These are phyloP conservation scores for Lacanobia oleracea DNA, from an alignment of 2,888 invertebrate genomes.

Conservation along the genomic window DNA sequence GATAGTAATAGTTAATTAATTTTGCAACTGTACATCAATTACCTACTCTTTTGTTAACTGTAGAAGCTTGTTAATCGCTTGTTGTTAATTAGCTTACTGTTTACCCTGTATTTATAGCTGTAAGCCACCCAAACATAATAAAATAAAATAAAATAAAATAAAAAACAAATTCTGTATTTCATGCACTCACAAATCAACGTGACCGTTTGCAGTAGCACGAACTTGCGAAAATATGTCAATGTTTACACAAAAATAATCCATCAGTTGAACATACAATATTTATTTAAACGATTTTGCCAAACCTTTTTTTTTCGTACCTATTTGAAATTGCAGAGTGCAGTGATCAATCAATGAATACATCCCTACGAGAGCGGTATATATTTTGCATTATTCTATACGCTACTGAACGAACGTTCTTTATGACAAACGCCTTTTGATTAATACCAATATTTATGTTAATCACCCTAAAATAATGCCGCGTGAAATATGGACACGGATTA, in stretches of 20 bases:
- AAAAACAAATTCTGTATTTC: not conserved
- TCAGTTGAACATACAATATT: slow-evolving; percentile 19
- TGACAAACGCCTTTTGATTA: not conserved
- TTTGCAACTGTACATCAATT: too few relatives aligned
- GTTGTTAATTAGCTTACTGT: too few relatives aligned
- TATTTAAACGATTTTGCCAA: not conserved
- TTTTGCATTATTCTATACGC: not conserved
- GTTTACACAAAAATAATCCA: slow-evolving; percentile 13
- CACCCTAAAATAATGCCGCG: slow-evolving; percentile 5
- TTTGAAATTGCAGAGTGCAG: slow-evolving; percentile 4
- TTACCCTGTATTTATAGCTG: too few relatives aligned
- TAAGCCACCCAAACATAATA: too few relatives aligned
- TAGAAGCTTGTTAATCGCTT: too few relatives aligned
- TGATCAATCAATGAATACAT: slow-evolving; percentile 18
- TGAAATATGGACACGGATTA: slow-evolving; percentile 26
- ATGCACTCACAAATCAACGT: slow-evolving; percentile 7
- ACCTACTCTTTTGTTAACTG: too few relatives aligned
- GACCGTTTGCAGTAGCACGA: slow-evolving; percentile 4
- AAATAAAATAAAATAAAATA: too few relatives aligned
- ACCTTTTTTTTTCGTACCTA: not conserved
- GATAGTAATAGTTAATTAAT: too few relatives aligned
- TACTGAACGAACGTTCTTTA: not conserved
- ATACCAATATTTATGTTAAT: not conserved
- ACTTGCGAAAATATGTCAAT: slow-evolving; percentile 14
- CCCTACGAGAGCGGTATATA: too few relatives aligned